These are phyloP conservation scores for Sceloporus undulatus DNA, from an alignment of 2,113 vertebrate genomes.

Conservation along the genomic window DNA sequence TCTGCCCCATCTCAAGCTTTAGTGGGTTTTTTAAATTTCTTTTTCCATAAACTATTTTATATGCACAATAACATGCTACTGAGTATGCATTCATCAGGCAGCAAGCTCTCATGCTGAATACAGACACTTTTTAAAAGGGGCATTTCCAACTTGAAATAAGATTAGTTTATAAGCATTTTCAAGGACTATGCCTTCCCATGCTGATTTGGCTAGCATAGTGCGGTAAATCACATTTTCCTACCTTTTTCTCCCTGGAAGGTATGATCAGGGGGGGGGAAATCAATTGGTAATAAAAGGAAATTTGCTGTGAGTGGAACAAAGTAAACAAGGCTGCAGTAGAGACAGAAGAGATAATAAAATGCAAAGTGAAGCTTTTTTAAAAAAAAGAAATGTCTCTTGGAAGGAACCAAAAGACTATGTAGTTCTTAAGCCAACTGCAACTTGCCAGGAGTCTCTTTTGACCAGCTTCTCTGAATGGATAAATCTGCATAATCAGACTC, in stretches of 20 bases:
- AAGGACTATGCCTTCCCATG: background rate
- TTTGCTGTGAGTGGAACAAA: background rate
- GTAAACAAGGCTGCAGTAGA: background rate
- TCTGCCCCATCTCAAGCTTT: conserved; percentile 45
- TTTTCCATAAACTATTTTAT: conserved; percentile 63
- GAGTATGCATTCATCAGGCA: conserved; percentile 57
- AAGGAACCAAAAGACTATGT: background rate
- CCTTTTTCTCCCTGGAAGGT: background rate
- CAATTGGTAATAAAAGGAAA: background rate
- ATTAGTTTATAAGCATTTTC: conserved; percentile 23
- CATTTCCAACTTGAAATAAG: conserved; percentile 54
- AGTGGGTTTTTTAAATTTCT: conserved; percentile 61
- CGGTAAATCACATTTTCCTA: conserved; percentile 23
- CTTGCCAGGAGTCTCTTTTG: background rate
- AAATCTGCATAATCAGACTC: background rate
- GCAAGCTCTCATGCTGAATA: conserved; percentile 38
- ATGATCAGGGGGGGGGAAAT: background rate
- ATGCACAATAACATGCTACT: conserved; percentile 56
- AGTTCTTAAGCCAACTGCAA: background rate
- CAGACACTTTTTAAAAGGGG: conserved; percentile 50
- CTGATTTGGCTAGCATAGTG: background rate
- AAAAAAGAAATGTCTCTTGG: background rate
- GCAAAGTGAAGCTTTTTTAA: background rate
- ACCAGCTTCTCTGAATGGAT: background rate
- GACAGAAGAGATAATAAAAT: background rate